These are phyloP conservation scores for Macrocentrus cingulum DNA, from an alignment of 1,140 invertebrate species.

Conservation along the genomic window DNA sequence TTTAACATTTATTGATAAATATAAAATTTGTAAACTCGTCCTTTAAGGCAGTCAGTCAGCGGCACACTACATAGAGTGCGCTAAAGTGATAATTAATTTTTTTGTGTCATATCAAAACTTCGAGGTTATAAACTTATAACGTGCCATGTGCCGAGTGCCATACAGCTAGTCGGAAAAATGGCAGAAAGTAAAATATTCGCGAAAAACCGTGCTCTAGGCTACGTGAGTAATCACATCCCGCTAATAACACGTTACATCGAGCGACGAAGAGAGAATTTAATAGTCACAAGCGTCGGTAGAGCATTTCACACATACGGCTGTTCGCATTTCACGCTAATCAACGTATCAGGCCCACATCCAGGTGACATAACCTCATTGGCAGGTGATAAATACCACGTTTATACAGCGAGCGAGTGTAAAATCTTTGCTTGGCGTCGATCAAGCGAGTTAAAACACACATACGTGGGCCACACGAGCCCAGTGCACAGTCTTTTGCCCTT, in stretches of 20 bases:
- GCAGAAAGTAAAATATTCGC: slow-evolving; percentile 76
- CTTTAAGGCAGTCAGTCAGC: too few species aligned
- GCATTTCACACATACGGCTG: slow-evolving; percentile 90
- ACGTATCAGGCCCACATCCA: slow-evolving; percentile 78
- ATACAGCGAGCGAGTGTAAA: slow-evolving; percentile 76
- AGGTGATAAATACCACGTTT: slow-evolving; percentile 80
- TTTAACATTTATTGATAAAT: too few species aligned
- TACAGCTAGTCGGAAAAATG: too few species aligned
- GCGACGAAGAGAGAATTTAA: slow-evolving; percentile 81
- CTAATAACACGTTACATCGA: slow-evolving; percentile 82
- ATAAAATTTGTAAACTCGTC: too few species aligned
- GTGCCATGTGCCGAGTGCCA: too few species aligned
- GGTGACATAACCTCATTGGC: slow-evolving; percentile 81
- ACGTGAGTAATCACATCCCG: slow-evolving; percentile 91
- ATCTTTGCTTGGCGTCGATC: slow-evolving; percentile 88
- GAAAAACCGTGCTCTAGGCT: slow-evolving; percentile 82
- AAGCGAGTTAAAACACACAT: slow-evolving; percentile 81
- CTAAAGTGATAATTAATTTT: too few species aligned
- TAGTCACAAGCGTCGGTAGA: slow-evolving; percentile 87
- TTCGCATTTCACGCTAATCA: slow-evolving; percentile 78
- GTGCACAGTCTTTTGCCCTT: slow-evolving; percentile 85
- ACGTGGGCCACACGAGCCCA: slow-evolving; percentile 73
- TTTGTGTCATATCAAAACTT: too few species aligned
- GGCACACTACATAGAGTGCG: too few species aligned
- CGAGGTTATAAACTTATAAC: too few species aligned